Base-by-base conservation (phyloP, 2,113 vertebrate species). In the Zosterops borbonicus region DNA sequence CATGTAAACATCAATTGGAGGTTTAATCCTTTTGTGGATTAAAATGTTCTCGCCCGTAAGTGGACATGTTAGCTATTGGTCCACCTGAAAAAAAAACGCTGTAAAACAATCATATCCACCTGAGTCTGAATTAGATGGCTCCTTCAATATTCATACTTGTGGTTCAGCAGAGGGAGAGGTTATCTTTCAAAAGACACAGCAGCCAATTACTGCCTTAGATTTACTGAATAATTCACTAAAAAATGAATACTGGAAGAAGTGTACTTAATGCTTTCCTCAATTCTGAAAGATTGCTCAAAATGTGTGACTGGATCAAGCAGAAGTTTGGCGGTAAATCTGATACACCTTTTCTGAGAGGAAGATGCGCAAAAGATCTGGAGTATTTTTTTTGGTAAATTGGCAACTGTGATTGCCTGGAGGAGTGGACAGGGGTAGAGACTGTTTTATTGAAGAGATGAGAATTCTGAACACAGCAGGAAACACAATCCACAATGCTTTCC, bases 391-490 rank as follows among this genome's bases (percentile, higher is more conserved):
- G 58, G 33, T 85, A 87, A 94, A 85, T n/a, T 89, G 81, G 70
- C 59, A 80, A 44, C 55, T 80, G 24, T 73, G 46, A 59, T 85
- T 80, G 84, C 50, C 37, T 41, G 27, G 55, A 27, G 58, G 28
- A 81, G 49, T 73, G 75, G 79, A 83, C 74, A 90, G 82, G 14
- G 44, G 62, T 60, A 93, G 50, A 76, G 91, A 85, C 25, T 82
- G 65, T 83, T 92, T 83, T 87, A 91, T 9, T 83, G 59, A 94
- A 70, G 5, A 6, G 39, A 94, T 79, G 9, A 91, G 69, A 89
- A 73, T 83, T 69, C 75, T 93, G 78, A 90, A 88, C 67, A 65
- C 78, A 85, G 67, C n/a, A 91, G 87, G 82, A 95, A 95, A 91
- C 42, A 75, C 52, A 85, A 88, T 37, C 42, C 62, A 65, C 70